Base-by-base conservation (phyloP, 2,797 vertebrate species). In the Enteromius radiatus region DNA sequence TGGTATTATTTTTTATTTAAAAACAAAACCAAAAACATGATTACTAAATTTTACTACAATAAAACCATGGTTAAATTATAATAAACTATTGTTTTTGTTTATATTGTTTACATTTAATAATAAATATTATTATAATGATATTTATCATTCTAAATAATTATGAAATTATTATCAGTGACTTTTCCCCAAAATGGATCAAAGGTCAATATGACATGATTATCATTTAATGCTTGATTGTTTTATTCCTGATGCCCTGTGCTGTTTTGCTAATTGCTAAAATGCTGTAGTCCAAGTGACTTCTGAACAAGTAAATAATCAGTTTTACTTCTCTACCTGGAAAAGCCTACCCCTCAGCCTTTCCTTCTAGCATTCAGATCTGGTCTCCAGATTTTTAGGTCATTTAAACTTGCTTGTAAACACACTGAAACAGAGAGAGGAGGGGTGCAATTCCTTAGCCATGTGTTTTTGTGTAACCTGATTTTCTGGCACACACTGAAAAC, bases 301-400 rank as follows among this genome's bases (percentile, higher is more conserved):
- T 36, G 49, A 33, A 56, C 31, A 23, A 23, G 12, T 38, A 38
- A 75, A 75, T 19, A 38, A 38, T 38, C 11, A 26, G 6, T 75
- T 56, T 26, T 56, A 56, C 4, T 56, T 8, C 33, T 10, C 33
- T 38, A 56, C 33, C 41, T 63, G 59, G 75, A 77, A 64, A 64
- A 47, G 19, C 67, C 74, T 23, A 49, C 76, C 49, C 14, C 21
- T 54, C 43, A 86, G 84, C 86, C 78, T 87, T 76, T 79, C 85
- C 84, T 80, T 82, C 75, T 84, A 81, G 81, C 81, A 73, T 79
- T 86, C 21, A 70, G 92, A 92, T 93, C 91, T 94, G 94, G 90
- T 81, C 4, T 52, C 82, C 93, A 95, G 89, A 92, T 93, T 93
- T 95, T 88, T 93, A 90, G 90, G 92, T 94, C 91, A 93, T 88